Evolutionary conservation across 1,140 invertebrate species (phyloP), one percentile per base, ranked within the genome.

Genomic region (Aphis gossypii): DNA sequence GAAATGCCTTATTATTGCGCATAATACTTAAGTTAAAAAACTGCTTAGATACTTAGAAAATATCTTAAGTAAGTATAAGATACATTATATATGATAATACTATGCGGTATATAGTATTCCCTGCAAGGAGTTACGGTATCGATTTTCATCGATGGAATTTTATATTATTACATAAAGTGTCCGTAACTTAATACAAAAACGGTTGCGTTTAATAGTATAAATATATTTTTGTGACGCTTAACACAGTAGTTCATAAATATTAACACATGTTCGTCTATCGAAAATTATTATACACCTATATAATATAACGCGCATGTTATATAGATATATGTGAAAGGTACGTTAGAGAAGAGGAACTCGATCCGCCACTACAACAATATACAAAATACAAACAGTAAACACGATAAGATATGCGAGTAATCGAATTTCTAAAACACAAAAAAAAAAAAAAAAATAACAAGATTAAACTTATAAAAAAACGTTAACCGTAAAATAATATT

Each of bases 311-410:
- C 46, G 11, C 46, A 46, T 11, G 11, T 46, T 8, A 60, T n/a
- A 68, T n/a, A 68, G 0, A 54, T 23, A 54, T 54, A 54, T 54
- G 23, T 54, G 23, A 76, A 76, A n/a, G 60, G n/a, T n/a, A 76
- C 60, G 5, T 11, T 18, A 76, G 30, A 76, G 60, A 76, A 76
- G 60, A 76, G n/a, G 60, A 76, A 76, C 60, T 76, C 14, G 30
- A 76, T 18, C 60, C 60, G 60, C 60, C 60, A 76, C 60, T 76
- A 76, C 30, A 76, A 76, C 60, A 76, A 30, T n/a, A 76, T 76
- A 30, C 30, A n/a, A 76, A 76, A 76, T 76, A n/a, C n/a, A 76
- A 76, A 76, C 60, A 76, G 60, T 76, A n/a, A 76, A 76, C 60
- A n/a, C 60, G 60, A 76, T 35, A 35, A 76, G 30, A 76, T 76